Conservation (phyloP, 1,140 invertebrate genomes). For the Helicoverpa armigera region DNA sequence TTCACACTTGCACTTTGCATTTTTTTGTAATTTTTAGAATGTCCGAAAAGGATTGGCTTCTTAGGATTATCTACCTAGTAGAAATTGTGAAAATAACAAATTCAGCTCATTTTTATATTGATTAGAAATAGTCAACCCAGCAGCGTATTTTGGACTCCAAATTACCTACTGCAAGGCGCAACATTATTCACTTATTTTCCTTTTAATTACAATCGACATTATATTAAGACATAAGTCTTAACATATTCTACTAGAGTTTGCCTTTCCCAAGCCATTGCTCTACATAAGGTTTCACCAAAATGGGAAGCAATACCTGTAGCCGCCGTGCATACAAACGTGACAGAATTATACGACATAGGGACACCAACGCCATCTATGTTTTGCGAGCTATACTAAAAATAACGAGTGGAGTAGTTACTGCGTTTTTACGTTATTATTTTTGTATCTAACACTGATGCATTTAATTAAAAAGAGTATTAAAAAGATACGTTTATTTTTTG, state of each 20-base stretch:
- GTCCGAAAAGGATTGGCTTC: too few species aligned
- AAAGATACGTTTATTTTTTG: too few species aligned
- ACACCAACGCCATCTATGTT: conserved; percentile 16
- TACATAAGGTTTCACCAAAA: background rate
- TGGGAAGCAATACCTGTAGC: conserved; percentile 8
- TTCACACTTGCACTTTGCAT: background rate
- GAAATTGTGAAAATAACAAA: too few species aligned
- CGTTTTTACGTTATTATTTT: too few species aligned
- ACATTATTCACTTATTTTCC: background rate
- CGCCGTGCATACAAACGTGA: conserved; percentile 22
- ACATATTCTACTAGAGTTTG: background rate
- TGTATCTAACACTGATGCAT: too few species aligned
- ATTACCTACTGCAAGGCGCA: too few species aligned
- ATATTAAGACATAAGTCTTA: background rate
- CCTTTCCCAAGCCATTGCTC: conserved; percentile 12
- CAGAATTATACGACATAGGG: background rate
- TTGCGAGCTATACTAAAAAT: background rate
- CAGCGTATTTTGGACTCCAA: too few species aligned
- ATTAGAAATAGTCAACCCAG: too few species aligned
- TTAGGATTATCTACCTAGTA: too few species aligned
- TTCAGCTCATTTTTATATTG: too few species aligned
- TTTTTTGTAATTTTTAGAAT: too few species aligned
- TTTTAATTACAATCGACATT: background rate
- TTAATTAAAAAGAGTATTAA: too few species aligned
- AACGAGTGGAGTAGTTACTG: background rate